Percentiles rank a stretch among this genome's conserved stretches.
Evolutionary conservation across 64 coral and sea anemone genomes (phyloP).

Genomic region (Cladopsammia gracilis): DNA sequence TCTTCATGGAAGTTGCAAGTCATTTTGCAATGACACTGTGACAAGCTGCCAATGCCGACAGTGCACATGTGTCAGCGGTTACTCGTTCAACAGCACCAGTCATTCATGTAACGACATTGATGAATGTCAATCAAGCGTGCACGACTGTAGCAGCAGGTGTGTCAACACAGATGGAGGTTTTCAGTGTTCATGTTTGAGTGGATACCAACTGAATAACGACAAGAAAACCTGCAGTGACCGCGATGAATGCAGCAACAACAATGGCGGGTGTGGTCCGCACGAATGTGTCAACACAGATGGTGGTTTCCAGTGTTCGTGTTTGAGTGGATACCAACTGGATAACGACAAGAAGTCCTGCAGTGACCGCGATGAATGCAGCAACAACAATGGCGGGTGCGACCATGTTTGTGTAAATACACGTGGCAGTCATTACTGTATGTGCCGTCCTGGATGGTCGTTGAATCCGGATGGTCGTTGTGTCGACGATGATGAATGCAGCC

Average conservation of each 20-base stretch:
- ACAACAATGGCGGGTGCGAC: background rate
- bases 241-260: constrained; percentile 67
- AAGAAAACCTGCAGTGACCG: constrained; percentile 55
- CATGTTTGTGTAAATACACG: constrained; percentile 1
- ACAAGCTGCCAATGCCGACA: constrained; percentile 40
- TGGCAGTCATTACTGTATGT: constrained; percentile 65
- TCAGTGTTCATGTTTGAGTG: constrained; percentile 60
- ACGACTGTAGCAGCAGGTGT: constrained; percentile 76
- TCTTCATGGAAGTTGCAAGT: constrained; percentile 29
- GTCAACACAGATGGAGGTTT: constrained; percentile 63
- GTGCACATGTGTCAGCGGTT: constrained; percentile 62
- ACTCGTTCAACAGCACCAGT: constrained; percentile 27
- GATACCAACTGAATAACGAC: constrained; percentile 59
- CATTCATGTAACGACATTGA: constrained; percentile 58
- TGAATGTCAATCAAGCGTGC: constrained; percentile 53
- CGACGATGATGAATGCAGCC: constrained; percentile 80
- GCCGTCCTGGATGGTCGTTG: constrained; percentile 54
- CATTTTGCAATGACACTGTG: constrained; percentile 13
- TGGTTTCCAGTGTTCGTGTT: constrained; percentile 61
- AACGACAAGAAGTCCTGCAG: constrained; percentile 20
- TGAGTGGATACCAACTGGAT: constrained; percentile 42
- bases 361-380: constrained; percentile 78
- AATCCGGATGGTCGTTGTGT: constrained; percentile 41
- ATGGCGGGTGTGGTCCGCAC: constrained; percentile 79
- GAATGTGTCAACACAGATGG: constrained; percentile 51